phyloP scores from a whole-genome alignment of 2,797 vertebrate genomes.

The Malacoctenus gilli region DNA sequence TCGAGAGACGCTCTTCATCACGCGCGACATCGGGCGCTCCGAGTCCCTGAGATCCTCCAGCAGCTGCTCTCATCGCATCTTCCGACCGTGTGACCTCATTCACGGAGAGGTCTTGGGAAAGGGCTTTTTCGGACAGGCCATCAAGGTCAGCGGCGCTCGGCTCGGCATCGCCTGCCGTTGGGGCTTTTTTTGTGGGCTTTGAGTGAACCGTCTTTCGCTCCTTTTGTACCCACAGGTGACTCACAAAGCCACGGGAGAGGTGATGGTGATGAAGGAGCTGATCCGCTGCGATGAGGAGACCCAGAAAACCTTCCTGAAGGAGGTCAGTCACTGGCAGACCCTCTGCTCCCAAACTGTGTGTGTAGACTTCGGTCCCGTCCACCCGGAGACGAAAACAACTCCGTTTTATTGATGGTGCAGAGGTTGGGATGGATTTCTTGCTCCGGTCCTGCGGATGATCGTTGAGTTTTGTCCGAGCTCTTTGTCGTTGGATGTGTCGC shows the following conservation, averaged over 20 bases:
- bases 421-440: too few species aligned
- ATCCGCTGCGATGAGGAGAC: slow-evolving; percentile 95
- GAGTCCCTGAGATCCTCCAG: slow-evolving; percentile 90
- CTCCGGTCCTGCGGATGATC: too few species aligned
- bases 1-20: slow-evolving; percentile 83
- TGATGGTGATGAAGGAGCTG: slow-evolving; percentile 98
- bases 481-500: too few species aligned
- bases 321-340: slow-evolving; percentile 82
- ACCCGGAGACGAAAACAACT: too few species aligned
- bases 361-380: slow-evolving; percentile 18
- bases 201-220: too few species aligned
- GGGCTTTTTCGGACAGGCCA: slow-evolving; percentile 94
- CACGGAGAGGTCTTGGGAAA: slow-evolving; percentile 93
- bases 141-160: slow-evolving; percentile 86
- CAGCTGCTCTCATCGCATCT: slow-evolving; percentile 93
- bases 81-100: slow-evolving; percentile 92
- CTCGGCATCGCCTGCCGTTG: not conserved
- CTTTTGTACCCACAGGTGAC: slow-evolving; percentile 81
- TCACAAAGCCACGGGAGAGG: slow-evolving; percentile 93
- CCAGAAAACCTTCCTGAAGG: slow-evolving; percentile 93
- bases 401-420: too few species aligned
- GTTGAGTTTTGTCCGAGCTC: too few species aligned
- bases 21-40: slow-evolving; percentile 89
- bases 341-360: too few species aligned
- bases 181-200: too few species aligned